Conservation (phyloP, 1,140 invertebrate genomes). For the Brachystomella parvula region DNA sequence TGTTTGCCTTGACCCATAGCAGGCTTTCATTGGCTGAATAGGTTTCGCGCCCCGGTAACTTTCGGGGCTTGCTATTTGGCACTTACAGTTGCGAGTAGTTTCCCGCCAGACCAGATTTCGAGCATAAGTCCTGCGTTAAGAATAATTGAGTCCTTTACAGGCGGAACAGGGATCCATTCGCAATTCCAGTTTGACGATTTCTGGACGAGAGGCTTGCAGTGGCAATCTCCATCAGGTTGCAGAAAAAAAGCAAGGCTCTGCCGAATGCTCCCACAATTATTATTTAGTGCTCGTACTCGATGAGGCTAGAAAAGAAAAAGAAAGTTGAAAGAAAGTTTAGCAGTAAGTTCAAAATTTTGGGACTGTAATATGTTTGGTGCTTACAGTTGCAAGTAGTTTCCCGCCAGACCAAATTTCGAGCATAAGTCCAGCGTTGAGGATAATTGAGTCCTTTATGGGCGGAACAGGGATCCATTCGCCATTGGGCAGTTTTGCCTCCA, state of each 20-base stretch:
- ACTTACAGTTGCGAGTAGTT: slow-evolving; percentile 19
- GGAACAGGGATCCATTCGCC: slow-evolving; percentile 22
- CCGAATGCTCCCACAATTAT: not conserved
- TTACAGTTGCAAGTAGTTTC: slow-evolving; percentile 20
- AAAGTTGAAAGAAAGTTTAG: not conserved
- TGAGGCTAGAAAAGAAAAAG: slow-evolving; percentile 10
- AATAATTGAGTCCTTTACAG: slow-evolving; percentile 20
- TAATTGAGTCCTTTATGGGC: slow-evolving; percentile 20
- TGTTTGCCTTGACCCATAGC: too few relatives aligned
- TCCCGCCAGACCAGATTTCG: slow-evolving; percentile 22
- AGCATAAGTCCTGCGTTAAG: slow-evolving; percentile 18
- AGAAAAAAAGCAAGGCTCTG: slow-evolving; percentile 23
- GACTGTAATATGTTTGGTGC: not conserved
- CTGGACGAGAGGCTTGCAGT: too few relatives aligned
- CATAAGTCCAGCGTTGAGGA: slow-evolving; percentile 17
- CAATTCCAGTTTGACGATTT: too few relatives aligned
- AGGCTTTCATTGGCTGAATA: too few relatives aligned
- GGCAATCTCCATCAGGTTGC: slow-evolving; percentile 24
- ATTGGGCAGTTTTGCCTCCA: slow-evolving; percentile 14
- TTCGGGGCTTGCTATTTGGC: too few relatives aligned
- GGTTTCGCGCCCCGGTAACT: too few relatives aligned
- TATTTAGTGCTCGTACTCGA: slow-evolving; percentile 12
- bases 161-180: slow-evolving; percentile 20
- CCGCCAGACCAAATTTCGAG: slow-evolving; percentile 25
- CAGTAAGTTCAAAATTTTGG: not conserved